Percentiles rank a stretch among this genome's conserved stretches.
Conservation (phyloP, 2,113 vertebrate genomes). For the Eclectus roratus region DNA sequence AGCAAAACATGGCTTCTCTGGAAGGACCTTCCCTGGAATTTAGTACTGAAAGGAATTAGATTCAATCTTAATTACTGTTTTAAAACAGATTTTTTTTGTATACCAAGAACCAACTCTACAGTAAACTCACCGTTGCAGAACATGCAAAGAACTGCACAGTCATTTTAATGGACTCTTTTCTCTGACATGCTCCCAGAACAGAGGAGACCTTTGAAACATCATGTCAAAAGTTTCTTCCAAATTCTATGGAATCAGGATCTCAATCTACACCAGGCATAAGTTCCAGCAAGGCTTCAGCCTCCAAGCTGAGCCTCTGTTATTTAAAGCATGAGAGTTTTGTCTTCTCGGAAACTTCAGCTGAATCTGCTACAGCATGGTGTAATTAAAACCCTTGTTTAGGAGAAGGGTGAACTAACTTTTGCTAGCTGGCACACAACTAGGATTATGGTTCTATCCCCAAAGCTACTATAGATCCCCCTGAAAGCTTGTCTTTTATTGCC, state of each 20-base stretch:
- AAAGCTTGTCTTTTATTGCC: background rate
- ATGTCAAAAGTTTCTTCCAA: background rate
- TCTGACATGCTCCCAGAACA: background rate
- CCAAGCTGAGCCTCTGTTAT: background rate
- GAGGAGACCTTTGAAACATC: background rate
- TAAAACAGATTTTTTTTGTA: background rate
- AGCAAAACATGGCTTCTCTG: background rate
- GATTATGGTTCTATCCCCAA: background rate
- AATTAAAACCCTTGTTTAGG: background rate
- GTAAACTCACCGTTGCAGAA: accelerated
- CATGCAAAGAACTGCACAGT: background rate
- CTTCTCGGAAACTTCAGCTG: background rate
- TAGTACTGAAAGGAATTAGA: background rate
- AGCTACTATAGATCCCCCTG: background rate
- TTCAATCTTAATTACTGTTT: background rate
- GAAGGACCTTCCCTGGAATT: background rate
- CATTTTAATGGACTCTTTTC: background rate
- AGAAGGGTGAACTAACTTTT: background rate
- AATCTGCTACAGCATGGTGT: background rate
- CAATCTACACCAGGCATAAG: background rate
- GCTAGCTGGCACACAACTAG: background rate
- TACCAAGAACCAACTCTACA: background rate
- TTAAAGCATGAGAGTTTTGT: background rate
- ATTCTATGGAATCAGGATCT: background rate
- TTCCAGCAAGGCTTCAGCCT: background rate